Evolutionary conservation across 2,113 vertebrate species (phyloP), one percentile per base, ranked within the genome.

Genomic region (Acrocephalus arundinaceus): DNA sequence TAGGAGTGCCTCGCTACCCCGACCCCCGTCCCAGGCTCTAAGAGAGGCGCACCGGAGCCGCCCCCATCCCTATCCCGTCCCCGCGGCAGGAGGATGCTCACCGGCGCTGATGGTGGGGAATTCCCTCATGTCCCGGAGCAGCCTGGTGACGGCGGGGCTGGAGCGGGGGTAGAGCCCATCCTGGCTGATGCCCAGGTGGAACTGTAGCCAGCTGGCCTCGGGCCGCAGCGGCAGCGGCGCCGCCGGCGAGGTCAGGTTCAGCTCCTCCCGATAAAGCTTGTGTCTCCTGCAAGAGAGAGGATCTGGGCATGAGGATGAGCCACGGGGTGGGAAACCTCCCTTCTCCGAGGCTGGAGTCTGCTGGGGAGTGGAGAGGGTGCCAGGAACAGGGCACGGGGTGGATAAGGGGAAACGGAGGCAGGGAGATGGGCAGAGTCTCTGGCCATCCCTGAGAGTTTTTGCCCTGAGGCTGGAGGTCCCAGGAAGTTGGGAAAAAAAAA

Each of bases 131-230:
- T 99, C 98, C 13, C 58, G 94, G 33, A 99, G 98, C 20, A 99
- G 98, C 2, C 80, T 80, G 68, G 77, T 92, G 70, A 99, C 18
- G 0, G 91, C 24, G 0, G 98, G 93, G 86, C 99, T 99, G 43
- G 98, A 96, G 10, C 98, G 97, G 0, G 98, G 95, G 89, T 99
- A 99, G 33, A 99, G 97, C 25, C 98, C 98, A 0, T 98, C 98
- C 31, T 98, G 98, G 84, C 63, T 99, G 75, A 99, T 99, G 19
- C 98, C 99, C 96, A 98, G 93, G 88, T 99, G 99, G 97, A 99
- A 99, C 90, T 98, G 99, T 46, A 99, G 85, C 99, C 99, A 99
- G 94, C 97, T 98, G 96, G 99, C 98, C 7, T 98, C 96, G 0
- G 96, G 96, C 57, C 97, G 97, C 33, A 99, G 89, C 11, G 93